Conservation (phyloP, 2,797 vertebrate genomes). For the Naso thynnoides region DNA sequence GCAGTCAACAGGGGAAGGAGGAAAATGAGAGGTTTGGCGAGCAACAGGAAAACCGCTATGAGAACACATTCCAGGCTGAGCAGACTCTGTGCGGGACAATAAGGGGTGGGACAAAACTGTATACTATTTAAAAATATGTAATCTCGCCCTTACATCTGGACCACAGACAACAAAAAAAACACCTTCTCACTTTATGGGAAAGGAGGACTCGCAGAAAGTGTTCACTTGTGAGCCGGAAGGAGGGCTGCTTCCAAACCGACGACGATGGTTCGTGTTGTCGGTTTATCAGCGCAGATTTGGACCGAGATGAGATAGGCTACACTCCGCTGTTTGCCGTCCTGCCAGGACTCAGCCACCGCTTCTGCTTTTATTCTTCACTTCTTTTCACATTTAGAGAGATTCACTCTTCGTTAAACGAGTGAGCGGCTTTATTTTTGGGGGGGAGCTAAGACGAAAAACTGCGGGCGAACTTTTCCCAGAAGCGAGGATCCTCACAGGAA, state of each 20-base stretch:
- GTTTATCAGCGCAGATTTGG: conserved; percentile 82
- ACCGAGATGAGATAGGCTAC: conserved; percentile 73
- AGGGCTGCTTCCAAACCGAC: conserved; percentile 35
- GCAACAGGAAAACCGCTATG: conserved; percentile 87
- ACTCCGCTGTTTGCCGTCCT: background rate
- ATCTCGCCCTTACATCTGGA: conserved; percentile 79
- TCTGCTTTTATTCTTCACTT: background rate
- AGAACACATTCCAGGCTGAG: conserved; percentile 84
- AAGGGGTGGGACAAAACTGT: conserved; percentile 84
- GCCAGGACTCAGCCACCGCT: background rate
- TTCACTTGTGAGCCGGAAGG: conserved; percentile 62
- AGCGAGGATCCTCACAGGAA: too few relatives aligned
- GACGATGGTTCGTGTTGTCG: conserved; percentile 48
- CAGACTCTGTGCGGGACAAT: conserved; percentile 81
- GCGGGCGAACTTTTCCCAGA: conserved; percentile 13
- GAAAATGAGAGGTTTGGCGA: conserved; percentile 83
- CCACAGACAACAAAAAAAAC: conserved; percentile 46
- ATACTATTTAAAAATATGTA: conserved; percentile 74
- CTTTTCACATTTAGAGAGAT: too few relatives aligned
- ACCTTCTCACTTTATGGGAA: conserved; percentile 45
- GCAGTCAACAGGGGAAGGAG: conserved; percentile 72
- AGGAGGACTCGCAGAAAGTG: conserved; percentile 25
- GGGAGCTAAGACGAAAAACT: background rate
- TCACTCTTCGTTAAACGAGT: background rate
- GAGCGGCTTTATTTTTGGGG: background rate